phyloP scores from a whole-genome alignment of 2,113 vertebrate species.

The Chlorodrepanis virens region DNA sequence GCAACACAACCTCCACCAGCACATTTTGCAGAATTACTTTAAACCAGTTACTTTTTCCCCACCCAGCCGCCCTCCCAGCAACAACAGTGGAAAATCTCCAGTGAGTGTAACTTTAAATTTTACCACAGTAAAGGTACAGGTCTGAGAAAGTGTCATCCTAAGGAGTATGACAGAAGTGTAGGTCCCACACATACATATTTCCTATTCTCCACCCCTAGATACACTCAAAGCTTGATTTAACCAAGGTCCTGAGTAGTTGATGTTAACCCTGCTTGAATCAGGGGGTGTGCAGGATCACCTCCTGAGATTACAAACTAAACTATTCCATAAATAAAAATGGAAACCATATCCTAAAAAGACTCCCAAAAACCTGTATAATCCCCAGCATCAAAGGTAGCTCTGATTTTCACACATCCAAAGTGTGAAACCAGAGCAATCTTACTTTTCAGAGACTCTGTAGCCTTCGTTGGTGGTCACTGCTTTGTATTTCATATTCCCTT shows the following conservation, averaged over 20 bases:
- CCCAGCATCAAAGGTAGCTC: not conserved
- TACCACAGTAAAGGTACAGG: not conserved
- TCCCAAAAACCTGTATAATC: not conserved
- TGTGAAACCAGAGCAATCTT: not conserved
- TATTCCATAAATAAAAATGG: not conserved
- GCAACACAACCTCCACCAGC: not conserved
- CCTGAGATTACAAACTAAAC: not conserved
- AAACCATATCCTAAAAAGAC: not conserved
- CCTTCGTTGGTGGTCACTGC: conserved; percentile 75
- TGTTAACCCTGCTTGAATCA: not conserved
- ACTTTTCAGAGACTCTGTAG: conserved; percentile 78
- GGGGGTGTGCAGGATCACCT: not conserved
- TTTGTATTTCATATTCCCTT: conserved; percentile 76
- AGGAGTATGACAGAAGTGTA: not conserved
- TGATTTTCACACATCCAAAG: not conserved
- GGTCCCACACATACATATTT: not conserved
- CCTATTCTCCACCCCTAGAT: not conserved
- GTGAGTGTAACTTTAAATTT: not conserved
- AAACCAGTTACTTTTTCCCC: not conserved
- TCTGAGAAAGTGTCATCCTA: not conserved
- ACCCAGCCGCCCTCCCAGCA: rapidly evolving
- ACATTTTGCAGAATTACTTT: not conserved
- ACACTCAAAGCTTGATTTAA: not conserved
- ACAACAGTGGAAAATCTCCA: not conserved
- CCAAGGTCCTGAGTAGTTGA: not conserved